Conservation (phyloP, 2,113 vertebrate genomes). For the Mystacornis crossleyi region DNA sequence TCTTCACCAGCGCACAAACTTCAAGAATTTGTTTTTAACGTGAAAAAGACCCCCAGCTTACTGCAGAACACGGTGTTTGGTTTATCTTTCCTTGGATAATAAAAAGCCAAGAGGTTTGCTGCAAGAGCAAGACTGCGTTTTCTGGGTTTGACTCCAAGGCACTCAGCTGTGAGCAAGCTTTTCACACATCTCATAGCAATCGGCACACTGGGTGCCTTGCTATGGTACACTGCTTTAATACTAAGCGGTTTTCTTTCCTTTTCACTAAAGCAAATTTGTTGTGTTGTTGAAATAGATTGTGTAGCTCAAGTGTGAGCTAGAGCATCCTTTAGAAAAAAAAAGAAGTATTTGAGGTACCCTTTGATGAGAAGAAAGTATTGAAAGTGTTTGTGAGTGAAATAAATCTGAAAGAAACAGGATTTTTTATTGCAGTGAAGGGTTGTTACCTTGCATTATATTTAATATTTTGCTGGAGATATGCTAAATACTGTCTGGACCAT, state of each 20-base stretch:
- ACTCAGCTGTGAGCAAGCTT: conserved; percentile 4
- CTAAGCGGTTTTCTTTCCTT: conserved; percentile 51
- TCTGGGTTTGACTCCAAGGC: not conserved
- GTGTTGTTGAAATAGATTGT: not conserved
- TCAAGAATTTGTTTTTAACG: not conserved
- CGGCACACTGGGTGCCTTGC: conserved; percentile 15
- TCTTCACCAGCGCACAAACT: not conserved
- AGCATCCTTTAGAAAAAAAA: not conserved
- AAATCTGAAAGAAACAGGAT: not conserved
- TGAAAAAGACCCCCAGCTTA: not conserved
- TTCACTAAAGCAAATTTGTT: conserved; percentile 20
- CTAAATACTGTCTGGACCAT: not conserved
- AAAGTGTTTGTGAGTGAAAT: not conserved
- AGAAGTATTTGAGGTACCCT: not conserved
- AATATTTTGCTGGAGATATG: not conserved
- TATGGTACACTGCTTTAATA: conserved; percentile 51
- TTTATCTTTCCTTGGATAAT: not conserved
- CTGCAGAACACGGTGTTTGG: not conserved
- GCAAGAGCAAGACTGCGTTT: not conserved
- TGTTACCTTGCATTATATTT: not conserved
- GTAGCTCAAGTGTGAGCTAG: not conserved
- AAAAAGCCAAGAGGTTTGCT: not conserved
- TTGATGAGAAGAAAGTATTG: not conserved
- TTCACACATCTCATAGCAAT: conserved; percentile 15
- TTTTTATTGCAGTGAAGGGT: not conserved